Percentiles rank a stretch among this genome's conserved stretches.
Evolutionary conservation across 2,113 vertebrate species (phyloP).

Genomic region (Gopherus flavomarginatus): DNA sequence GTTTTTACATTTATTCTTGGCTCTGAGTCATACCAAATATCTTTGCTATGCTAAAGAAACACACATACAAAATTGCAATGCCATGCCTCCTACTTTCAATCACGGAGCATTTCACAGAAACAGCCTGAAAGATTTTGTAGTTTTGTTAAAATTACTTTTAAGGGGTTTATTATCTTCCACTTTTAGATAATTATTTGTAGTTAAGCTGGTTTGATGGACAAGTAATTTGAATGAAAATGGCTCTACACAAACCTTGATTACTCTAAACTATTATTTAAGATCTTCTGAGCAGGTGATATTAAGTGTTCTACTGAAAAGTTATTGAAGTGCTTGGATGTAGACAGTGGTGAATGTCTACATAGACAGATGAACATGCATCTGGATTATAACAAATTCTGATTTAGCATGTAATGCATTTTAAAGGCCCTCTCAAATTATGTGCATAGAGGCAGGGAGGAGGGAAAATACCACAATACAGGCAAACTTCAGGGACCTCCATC

Average conservation of each 20-base stretch:
- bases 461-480: neutral
- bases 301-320: neutral
- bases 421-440: neutral
- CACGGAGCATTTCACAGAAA: neutral
- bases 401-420: neutral
- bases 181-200: neutral
- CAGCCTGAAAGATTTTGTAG: neutral
- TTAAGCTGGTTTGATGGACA: neutral
- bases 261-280: neutral
- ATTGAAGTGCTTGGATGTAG: neutral
- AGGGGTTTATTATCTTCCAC: neutral
- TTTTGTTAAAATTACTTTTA: slow-evolving; percentile 6
- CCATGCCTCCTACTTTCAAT: neutral
- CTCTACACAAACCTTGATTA: neutral
- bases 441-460: neutral
- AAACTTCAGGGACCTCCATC: neutral
- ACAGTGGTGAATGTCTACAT: neutral
- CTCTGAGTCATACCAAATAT: neutral
- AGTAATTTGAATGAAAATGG: neutral
- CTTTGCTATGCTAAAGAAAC: neutral
- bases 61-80: neutral
- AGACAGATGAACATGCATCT: neutral
- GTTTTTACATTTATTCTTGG: neutral
- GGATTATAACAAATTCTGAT: neutral
- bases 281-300: neutral